phyloP scores from a whole-genome alignment of 2,113 vertebrate genomes.

The Zosterops hypoxanthus region DNA sequence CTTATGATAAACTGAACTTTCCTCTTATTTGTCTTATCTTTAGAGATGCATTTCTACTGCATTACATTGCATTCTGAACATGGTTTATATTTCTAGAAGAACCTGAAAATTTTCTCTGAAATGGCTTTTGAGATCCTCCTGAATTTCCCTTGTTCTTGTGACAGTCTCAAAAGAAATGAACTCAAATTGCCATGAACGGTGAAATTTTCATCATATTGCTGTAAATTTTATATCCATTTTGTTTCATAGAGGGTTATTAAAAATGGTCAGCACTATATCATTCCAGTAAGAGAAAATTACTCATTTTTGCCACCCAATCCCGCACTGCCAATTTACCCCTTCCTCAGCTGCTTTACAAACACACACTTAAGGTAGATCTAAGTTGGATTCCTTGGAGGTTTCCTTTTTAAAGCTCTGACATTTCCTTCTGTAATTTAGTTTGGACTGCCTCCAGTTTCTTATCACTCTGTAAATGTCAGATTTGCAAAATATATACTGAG shows the following conservation, averaged over 20 bases:
- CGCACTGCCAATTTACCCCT: neutral
- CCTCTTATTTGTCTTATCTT: neutral
- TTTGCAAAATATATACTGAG: neutral
- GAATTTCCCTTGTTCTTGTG: neutral
- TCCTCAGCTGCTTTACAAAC: neutral
- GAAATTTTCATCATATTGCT: neutral
- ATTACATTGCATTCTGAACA: neutral
- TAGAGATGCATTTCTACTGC: neutral
- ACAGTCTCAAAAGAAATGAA: neutral
- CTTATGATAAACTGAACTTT: neutral
- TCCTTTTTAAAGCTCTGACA: neutral
- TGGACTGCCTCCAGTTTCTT: neutral
- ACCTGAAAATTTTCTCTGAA: neutral
- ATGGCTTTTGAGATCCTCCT: neutral
- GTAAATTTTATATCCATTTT: neutral
- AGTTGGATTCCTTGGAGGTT: neutral
- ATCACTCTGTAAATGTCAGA: slow-evolving; percentile 31
- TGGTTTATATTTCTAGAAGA: neutral
- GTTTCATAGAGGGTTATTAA: neutral
- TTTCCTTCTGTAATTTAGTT: neutral
- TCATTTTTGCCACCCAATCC: neutral
- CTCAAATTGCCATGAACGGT: neutral
- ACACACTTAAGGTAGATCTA: neutral
- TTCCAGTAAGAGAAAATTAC: neutral
- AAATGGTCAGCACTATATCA: neutral